Percentiles rank a stretch among this genome's conserved stretches.
Evolutionary conservation across 2,797 vertebrate species (phyloP).

Genomic region (Coilia nasus): DNA sequence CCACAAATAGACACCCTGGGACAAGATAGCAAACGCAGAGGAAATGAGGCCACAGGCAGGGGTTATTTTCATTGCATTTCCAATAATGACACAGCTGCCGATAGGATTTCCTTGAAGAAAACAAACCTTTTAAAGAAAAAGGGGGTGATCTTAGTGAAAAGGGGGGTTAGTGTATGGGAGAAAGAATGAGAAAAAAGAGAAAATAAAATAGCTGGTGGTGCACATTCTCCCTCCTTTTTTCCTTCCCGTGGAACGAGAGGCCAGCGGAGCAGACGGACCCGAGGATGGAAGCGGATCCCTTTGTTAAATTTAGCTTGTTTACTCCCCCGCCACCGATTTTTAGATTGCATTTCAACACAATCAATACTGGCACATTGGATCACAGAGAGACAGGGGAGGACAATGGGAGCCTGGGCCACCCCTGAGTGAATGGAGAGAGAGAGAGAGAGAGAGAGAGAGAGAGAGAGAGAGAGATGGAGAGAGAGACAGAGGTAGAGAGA

Average conservation of each 20-base stretch:
- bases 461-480: background rate
- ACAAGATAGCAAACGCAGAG: constrained; percentile 30
- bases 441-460: constrained; percentile 60
- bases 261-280: constrained; percentile 35
- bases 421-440: constrained; percentile 52
- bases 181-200: background rate
- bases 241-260: background rate
- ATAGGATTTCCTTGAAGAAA: constrained; percentile 27
- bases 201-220: background rate
- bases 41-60: constrained; percentile 62
- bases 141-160: background rate
- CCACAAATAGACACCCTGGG: constrained; percentile 24
- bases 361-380: constrained; percentile 74
- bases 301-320: constrained; percentile 73
- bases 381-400: constrained; percentile 64
- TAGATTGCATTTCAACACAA: constrained; percentile 76
- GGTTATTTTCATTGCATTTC: constrained; percentile 46
- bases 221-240: background rate
- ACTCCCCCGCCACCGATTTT: constrained; percentile 60
- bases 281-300: constrained; percentile 63
- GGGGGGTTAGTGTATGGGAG: no score
- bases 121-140: constrained; percentile 17
- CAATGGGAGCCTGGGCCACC: constrained; percentile 56
- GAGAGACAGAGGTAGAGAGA: constrained; percentile 22
- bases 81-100: constrained; percentile 31